A percentile compares a stretch with the other conserved stretches of the same genome.
These are phyloP conservation scores for Diadophis punctatus DNA, from an alignment of 2,113 vertebrate genomes.

Conservation along the genomic window DNA sequence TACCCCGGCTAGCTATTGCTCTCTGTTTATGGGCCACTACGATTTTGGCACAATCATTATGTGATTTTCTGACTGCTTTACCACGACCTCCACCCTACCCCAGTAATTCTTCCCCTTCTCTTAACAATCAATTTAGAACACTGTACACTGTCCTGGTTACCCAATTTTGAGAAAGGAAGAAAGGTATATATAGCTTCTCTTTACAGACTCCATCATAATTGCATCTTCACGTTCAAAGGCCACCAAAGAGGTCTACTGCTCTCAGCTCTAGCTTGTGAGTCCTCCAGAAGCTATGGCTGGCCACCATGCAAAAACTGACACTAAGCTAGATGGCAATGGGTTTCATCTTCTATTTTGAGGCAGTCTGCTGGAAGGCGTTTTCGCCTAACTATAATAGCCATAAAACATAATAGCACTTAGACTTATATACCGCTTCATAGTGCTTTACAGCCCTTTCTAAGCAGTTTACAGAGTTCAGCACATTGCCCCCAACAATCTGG, in stretches of 20 bases:
- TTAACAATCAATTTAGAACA: background rate
- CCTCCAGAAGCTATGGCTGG: too few relatives aligned
- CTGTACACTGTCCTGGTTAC: background rate
- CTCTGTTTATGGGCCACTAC: background rate
- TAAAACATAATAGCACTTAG: too few relatives aligned
- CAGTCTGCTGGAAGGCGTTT: background rate
- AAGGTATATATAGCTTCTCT: background rate
- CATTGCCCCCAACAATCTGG: too few relatives aligned
- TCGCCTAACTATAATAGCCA: background rate
- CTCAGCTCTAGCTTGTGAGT: background rate
- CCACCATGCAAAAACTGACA: background rate
- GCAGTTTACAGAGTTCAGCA: too few relatives aligned
- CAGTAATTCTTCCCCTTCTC: background rate
- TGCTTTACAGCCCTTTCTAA: too few relatives aligned
- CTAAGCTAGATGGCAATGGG: background rate
- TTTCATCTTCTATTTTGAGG: background rate
- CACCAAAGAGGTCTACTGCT: background rate
- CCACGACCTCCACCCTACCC: too few relatives aligned
- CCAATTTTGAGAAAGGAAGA: background rate
- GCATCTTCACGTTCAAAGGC: background rate
- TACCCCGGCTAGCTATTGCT: background rate
- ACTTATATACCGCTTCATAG: too few relatives aligned
- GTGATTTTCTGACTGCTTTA: too few relatives aligned
- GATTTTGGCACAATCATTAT: too few relatives aligned
- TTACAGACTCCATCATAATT: background rate